These are phyloP conservation scores for Gonatopus flavifemur DNA, from an alignment of 1,140 invertebrate species.

Conservation along the genomic window DNA sequence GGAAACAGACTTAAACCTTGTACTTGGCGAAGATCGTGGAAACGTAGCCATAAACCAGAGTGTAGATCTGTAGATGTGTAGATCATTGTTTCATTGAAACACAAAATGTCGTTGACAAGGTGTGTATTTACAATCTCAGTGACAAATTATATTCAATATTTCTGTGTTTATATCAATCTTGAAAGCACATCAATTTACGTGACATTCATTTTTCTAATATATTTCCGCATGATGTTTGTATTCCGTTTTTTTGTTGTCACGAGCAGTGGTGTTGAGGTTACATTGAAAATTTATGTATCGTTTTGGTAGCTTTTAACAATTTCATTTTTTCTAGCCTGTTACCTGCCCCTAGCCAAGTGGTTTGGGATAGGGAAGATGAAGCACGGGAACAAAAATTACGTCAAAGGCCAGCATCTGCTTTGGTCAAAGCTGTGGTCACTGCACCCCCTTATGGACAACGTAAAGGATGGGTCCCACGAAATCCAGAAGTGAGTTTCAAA, in stretches of 20 bases:
- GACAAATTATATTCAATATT: neutral
- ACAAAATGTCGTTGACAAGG: neutral
- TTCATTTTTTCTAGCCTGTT: constrained; percentile 65
- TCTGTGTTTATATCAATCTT: neutral
- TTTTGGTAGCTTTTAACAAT: neutral
- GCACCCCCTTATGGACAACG: constrained; percentile 97
- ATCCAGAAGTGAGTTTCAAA: constrained; percentile 75
- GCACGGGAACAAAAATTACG: constrained; percentile 63
- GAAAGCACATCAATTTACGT: too few relatives aligned
- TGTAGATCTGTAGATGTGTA: too few relatives aligned
- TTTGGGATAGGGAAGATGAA: constrained; percentile 89
- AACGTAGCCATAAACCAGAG: too few relatives aligned
- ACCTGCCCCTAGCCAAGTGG: constrained; percentile 79
- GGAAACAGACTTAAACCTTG: too few relatives aligned
- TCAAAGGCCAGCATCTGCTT: constrained; percentile 65
- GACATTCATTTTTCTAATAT: too few relatives aligned
- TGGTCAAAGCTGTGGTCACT: constrained; percentile 80
- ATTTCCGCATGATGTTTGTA: neutral
- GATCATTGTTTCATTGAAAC: too few relatives aligned
- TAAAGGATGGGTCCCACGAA: constrained; percentile 91
- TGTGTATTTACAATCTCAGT: neutral
- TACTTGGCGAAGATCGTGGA: too few relatives aligned
- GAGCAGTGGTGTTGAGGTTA: neutral
- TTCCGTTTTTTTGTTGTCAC: neutral
- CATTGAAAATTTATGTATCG: neutral